Evolutionary conservation across 2,888 invertebrate species (phyloP), one percentile per base, ranked within the genome.

Genomic region (Parnassius apollo): DNA sequence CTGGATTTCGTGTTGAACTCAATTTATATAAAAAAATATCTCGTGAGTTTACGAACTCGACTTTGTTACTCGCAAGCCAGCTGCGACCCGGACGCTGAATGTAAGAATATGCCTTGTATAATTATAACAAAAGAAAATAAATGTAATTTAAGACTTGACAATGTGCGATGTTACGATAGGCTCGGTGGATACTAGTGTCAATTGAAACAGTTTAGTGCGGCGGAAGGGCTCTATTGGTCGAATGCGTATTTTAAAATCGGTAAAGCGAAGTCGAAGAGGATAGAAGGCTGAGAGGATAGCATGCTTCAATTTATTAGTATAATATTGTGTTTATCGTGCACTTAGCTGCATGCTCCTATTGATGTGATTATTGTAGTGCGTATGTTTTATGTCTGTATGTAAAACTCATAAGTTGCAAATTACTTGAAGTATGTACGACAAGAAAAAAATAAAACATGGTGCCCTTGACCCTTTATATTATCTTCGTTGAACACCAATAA

Each of bases 121-220:
- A 88, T 88, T 83, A 88, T 88, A 87, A 88, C 86, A 85, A 85
- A 85, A 80, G 85, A 85, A 88, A 88, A 86, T 86, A 83, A 86
- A 85, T 89, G 88, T 85, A 87, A 83, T 85, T 81, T 86, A 87
- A 88, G 86, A 86, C 74, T 87, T 88, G 88, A 88, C 86, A 82
- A 82, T 80, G 86, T 82, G 82, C 78, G 82, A 75, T 76, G 78
- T 76, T 70, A 72, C 71, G 75, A 71, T 78, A 79, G 81, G 80
- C 81, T 78, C 80, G 75, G 80, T 75, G 76, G 75, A 77, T 75
- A 73, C 74, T 73, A 79, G 80, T 79, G 85, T 88, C 87, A 85
- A 86, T 87, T 88, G 86, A 80, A 76, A 74, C 79, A 73, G 72
- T 75, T 57, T 77, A 72, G 68, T 56, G 52, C 52, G 62, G 80